Conservation (phyloP, 2,888 invertebrate species). For the Hirtodrosophila histrioides region DNA sequence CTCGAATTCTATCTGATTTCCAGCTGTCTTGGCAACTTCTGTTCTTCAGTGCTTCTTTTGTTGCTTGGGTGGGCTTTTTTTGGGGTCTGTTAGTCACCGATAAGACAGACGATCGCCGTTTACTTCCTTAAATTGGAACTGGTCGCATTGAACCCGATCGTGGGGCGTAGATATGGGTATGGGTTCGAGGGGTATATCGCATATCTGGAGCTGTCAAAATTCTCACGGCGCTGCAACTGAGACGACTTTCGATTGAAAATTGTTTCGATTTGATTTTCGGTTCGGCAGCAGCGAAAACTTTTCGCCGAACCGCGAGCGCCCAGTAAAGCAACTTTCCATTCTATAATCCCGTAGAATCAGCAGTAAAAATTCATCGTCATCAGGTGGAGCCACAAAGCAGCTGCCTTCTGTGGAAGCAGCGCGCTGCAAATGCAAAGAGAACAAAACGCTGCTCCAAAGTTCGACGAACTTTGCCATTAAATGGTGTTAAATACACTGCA, state of each 20-base stretch:
- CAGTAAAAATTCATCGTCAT: conserved; percentile 58
- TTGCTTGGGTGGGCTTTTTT: conserved; percentile 4
- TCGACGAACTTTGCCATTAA: conserved; percentile 53
- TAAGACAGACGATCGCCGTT: conserved; percentile 32
- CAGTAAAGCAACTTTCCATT: conserved; percentile 66
- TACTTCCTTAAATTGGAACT: conserved; percentile 74
- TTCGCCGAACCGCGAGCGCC: conserved; percentile 51
- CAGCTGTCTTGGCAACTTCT: conserved; percentile 31
- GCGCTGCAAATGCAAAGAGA: conserved; percentile 22
- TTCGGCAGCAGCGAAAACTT: conserved; percentile 40
- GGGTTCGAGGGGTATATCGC: conserved; percentile 27
- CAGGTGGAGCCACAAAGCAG: conserved; percentile 34
- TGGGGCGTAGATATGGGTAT: not conserved
- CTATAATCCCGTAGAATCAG: conserved; percentile 59
- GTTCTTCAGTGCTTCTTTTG: conserved; percentile 1
- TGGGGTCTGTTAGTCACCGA: conserved; percentile 52
- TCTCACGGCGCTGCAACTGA: conserved; percentile 66
- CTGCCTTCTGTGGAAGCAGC: conserved; percentile 61
- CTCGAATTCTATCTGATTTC: not conserved
- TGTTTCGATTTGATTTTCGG: conserved; percentile 41
- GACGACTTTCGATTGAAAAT: conserved; percentile 59
- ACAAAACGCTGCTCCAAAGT: conserved; percentile 42
- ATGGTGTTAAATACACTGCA: conserved; percentile 57
- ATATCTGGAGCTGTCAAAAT: conserved; percentile 51
- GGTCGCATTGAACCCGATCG: conserved; percentile 63